Base-by-base conservation (phyloP, 1,140 invertebrate species). In the Drosophila repletoides region DNA sequence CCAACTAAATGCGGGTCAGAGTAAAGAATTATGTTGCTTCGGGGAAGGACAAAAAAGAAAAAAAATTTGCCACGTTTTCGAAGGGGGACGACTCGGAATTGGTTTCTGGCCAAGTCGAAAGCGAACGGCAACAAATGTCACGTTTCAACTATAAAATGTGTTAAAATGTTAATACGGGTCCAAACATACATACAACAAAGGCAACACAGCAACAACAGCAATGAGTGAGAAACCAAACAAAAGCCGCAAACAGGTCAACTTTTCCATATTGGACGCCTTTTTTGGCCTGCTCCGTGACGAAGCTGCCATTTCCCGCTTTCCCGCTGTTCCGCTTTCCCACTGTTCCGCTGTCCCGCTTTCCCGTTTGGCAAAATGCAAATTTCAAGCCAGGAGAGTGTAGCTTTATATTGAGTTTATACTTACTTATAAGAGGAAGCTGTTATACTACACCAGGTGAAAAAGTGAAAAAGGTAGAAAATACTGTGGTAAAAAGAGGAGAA, bases 81-180 rank as follows among this genome's bases (percentile, higher is more conserved):
- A 21, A 9, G 28, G n/a, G 14, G 4, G 6, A 26, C 6, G 15
- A 46, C 5, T 28, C 2, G 5, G 14, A 41, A 34, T 21, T 22
- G 34, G 5, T 33, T 29, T 10, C 24, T 41, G 53, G 33, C 33
- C 10, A 51, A 28, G 24, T 21, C 31, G 5, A 34, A 28, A 31
- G 17, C 21, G 40, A 45, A 61, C 66, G 64, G 36, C 71, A 61
- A 45, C 43, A 65, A 76, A 71, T 83, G 80, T 84, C 80, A 84
- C 80, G 80, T 84, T 72, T 75, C 29, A 49, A 10, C 63, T 46
- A 69, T 84, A 86, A 84, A 84, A 84, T 86, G 79, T 72, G 63
- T 48, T 72, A 61, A 83, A 71, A 66, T 75, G 76, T 76, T 81
- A 76, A 81, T 72, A 59, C 72, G 36, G 56, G 61, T 48, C 33